Base-by-base conservation (phyloP, 1,140 invertebrate species). In the Drosophila mauritiana region DNA sequence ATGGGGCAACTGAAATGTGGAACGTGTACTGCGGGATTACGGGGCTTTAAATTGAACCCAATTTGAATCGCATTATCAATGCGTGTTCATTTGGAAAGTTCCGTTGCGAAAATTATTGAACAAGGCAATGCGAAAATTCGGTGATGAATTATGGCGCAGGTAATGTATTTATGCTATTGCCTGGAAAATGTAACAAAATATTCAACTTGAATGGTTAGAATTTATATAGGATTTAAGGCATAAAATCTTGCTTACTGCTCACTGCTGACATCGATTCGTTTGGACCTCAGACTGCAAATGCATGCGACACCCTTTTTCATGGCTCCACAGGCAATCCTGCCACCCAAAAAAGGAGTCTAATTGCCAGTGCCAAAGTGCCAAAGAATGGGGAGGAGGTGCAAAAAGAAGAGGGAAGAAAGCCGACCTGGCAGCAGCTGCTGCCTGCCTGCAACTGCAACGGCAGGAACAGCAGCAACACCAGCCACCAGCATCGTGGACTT, bases 311-410 rank as follows among this genome's bases (percentile, higher is more conserved):
- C 54, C 59, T 59, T 63, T 61, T 61, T 15, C 17, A 39, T 7
- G 11, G 52, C 34, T 31, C 12, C 27, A 27, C 10, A 3, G 8
- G 13, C 13, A 22, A 13, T 17, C 1, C 5, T 15, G 25, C 11
- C 31, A 6, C 55, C 27, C 67, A 78, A 84, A 84, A 76, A 76
- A 80, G 72, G 72, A 68, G 74, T 80, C 85, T 86, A 86, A 86
- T 86, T 86, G 83, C 79, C 70, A 79, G 83, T 76, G 83, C 79
- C 83, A 86, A 88, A 86, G 83, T 82, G 83, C 54, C 79, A 83
- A 80, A 54, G 54, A 80, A 74, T 69, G 53, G 27, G 48, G 51
- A 27, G 52, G 20, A 2, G 13, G 39, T 39, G 17, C 37, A 53
- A 42, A 34, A 43, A 45, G 17, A 45, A n/a, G 25, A 53, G 8